These are phyloP conservation scores for Rambutsinella grinnellia DNA, from an alignment of 2,888 invertebrate genomes.

Conservation along the genomic window DNA sequence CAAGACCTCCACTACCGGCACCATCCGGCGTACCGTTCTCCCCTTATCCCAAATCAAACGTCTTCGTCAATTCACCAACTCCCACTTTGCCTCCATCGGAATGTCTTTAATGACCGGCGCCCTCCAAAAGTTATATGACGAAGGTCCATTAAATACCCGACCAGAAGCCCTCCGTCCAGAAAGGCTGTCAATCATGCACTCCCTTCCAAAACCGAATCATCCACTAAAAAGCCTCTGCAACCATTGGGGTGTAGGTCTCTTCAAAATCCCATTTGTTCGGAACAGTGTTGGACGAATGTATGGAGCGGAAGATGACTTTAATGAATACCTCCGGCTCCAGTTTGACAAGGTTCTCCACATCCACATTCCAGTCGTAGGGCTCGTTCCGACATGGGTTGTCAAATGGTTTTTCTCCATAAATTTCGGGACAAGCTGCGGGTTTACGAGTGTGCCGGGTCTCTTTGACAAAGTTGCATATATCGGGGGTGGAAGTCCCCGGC, in stretches of 20 bases:
- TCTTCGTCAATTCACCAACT: constrained; percentile 48
- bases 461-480: constrained; percentile 27
- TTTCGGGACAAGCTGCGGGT: constrained; percentile 64
- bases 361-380: constrained; percentile 60
- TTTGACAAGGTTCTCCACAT: constrained; percentile 59
- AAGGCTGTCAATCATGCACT: constrained; percentile 62
- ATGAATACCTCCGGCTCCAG: constrained; percentile 56
- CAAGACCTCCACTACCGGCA: constrained; percentile 56
- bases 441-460: constrained; percentile 62
- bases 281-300: constrained; percentile 47
- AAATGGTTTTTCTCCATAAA: constrained; percentile 61
- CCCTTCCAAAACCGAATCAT: constrained; percentile 61
- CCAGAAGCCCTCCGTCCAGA: constrained; percentile 28
- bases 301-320: constrained; percentile 56
- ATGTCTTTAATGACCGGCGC: constrained; percentile 63
- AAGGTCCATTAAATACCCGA: background rate
- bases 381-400: constrained; percentile 52
- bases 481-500: background rate
- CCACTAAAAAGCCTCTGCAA: constrained; percentile 60
- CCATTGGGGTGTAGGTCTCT: constrained; percentile 64
- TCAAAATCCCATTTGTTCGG: constrained; percentile 57
- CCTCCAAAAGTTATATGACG: constrained; percentile 50
- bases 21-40: constrained; percentile 57
- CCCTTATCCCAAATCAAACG: constrained; percentile 53
- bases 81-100: constrained; percentile 64